These are phyloP conservation scores for Apamea epomidion DNA, from an alignment of 2,888 invertebrate species.

Conservation along the genomic window DNA sequence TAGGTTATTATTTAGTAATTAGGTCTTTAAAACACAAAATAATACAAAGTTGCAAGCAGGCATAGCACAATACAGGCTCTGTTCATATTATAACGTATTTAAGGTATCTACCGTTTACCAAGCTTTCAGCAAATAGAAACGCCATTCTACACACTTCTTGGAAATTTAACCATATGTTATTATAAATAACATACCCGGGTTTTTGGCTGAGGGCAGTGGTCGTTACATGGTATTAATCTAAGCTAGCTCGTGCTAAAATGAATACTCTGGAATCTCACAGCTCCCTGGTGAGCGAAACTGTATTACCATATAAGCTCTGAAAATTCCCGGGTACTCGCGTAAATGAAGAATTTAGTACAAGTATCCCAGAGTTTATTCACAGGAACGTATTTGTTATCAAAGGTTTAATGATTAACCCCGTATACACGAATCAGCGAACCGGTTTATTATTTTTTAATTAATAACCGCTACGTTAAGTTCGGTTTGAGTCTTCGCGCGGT, in stretches of 20 bases:
- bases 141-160: not conserved
- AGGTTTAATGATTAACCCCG: conserved; percentile 9
- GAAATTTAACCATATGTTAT: not conserved
- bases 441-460: conserved; percentile 49
- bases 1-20: not conserved
- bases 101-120: not conserved
- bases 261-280: conserved; percentile 5
- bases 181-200: not conserved
- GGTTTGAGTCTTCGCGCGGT: not conserved
- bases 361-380: not conserved
- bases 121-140: not conserved
- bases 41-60: not conserved
- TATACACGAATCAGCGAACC: conserved; percentile 7
- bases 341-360: not conserved
- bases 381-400: not conserved
- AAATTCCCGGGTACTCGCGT: not conserved
- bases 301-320: conserved; percentile 4
- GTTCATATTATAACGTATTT: too few species aligned
- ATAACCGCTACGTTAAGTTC: not conserved
- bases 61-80: too few species aligned
- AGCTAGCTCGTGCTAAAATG: not conserved
- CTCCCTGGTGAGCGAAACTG: not conserved
- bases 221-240: not conserved
- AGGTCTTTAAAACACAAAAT: not conserved
- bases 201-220: not conserved